These are phyloP conservation scores for Ibidorhyncha struthersii DNA, from an alignment of 2,113 vertebrate genomes.

Conservation along the genomic window DNA sequence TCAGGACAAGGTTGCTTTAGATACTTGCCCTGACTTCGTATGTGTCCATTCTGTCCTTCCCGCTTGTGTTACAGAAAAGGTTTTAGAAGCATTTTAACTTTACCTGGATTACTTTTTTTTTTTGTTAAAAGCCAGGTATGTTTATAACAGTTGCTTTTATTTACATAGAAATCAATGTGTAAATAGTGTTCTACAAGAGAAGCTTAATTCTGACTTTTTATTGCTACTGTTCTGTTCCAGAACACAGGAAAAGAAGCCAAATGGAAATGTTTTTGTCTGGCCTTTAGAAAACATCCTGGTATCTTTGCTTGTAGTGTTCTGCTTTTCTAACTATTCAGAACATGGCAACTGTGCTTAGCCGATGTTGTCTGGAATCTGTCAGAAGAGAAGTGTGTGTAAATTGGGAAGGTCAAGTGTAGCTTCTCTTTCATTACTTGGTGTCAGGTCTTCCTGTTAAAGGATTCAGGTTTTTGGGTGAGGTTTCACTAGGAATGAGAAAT, in stretches of 20 bases:
- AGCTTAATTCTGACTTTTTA: background rate
- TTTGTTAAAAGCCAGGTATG: background rate
- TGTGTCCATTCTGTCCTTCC: background rate
- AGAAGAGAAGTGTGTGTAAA: background rate
- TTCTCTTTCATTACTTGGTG: background rate
- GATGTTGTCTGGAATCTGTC: background rate
- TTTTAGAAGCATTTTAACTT: background rate
- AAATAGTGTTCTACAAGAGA: background rate
- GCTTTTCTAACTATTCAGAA: background rate
- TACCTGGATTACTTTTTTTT: background rate
- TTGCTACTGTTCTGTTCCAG: background rate
- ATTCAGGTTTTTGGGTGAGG: background rate
- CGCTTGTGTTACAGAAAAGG: background rate
- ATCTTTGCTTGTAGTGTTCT: background rate
- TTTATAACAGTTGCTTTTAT: background rate
- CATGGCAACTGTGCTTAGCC: background rate
- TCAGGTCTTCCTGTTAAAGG: background rate
- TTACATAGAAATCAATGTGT: background rate
- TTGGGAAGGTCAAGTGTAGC: background rate
- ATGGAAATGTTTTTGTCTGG: background rate
- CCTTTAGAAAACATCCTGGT: background rate
- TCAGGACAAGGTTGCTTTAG: background rate
- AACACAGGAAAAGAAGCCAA: background rate
- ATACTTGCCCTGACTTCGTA: background rate
- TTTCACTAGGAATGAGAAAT: background rate